Percentiles rank a stretch among this genome's conserved stretches.
Evolutionary conservation across 2,113 vertebrate species (phyloP).

Genomic region (Litocranius walleri): DNA sequence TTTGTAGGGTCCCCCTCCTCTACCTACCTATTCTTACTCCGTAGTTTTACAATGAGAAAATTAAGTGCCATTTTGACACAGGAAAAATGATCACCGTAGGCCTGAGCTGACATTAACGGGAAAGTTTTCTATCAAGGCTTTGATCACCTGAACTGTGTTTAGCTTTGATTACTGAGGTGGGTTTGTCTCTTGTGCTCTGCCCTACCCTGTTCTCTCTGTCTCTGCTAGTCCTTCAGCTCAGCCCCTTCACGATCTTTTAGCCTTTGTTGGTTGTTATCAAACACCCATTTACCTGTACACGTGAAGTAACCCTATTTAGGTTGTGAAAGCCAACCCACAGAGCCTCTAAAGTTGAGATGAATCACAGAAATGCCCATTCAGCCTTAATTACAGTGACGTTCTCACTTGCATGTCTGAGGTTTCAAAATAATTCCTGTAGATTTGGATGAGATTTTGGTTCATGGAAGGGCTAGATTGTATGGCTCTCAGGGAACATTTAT

Average conservation of each 20-base stretch:
- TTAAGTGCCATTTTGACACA: slow-evolving; percentile 49
- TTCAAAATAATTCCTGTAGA: not conserved
- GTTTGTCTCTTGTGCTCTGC: not conserved
- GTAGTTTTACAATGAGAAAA: slow-evolving; percentile 26
- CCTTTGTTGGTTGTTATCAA: not conserved
- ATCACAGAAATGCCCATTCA: slow-evolving; percentile 51
- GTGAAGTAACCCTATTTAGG: not conserved
- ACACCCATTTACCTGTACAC: not conserved
- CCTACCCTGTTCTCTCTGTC: not conserved
- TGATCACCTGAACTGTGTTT: not conserved
- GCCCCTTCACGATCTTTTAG: not conserved
- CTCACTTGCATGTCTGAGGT: not conserved
- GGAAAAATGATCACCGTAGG: slow-evolving; percentile 35
- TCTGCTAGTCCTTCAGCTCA: not conserved
- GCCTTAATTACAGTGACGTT: not conserved
- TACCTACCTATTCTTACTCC: not conserved
- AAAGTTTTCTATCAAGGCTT: not conserved
- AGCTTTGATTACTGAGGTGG: not conserved
- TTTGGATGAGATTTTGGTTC: not conserved
- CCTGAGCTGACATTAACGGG: slow-evolving; percentile 36
- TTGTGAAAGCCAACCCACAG: slow-evolving; percentile 4
- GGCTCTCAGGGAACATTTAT: not conserved
- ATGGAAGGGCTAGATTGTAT: not conserved
- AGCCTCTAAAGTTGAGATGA: slow-evolving; percentile 24
- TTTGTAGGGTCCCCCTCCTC: not conserved